phyloP scores from a whole-genome alignment of 2,888 invertebrate genomes.

The Aspidiotus destructor region DNA sequence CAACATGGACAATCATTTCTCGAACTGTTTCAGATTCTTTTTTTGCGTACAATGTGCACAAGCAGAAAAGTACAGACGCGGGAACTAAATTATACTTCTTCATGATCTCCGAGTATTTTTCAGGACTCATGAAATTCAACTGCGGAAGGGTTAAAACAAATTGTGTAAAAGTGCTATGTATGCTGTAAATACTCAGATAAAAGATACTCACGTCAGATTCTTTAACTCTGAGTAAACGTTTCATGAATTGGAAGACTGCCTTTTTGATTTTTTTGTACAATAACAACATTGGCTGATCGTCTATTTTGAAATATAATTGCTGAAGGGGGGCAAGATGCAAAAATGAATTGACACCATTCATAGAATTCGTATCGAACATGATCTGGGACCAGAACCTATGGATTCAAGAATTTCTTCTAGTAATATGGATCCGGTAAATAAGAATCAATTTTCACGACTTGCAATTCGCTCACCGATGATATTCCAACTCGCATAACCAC shows the following conservation, averaged over 20 bases:
- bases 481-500: conserved; percentile 21
- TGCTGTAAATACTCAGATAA: background rate
- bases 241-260: conserved; percentile 20
- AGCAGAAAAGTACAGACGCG: conserved; percentile 10
- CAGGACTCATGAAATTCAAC: conserved; percentile 15
- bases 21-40: conserved; percentile 8
- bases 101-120: conserved; percentile 14
- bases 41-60: conserved; percentile 11
- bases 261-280: conserved; percentile 20
- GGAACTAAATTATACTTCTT: conserved; percentile 9
- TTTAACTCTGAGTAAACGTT: conserved; percentile 12
- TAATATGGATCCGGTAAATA: background rate
- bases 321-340: conserved; percentile 19
- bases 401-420: background rate
- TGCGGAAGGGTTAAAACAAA: background rate
- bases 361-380: conserved; percentile 12
- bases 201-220: conserved; percentile 18
- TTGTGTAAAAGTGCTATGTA: background rate
- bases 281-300: conserved; percentile 13
- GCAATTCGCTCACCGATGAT: conserved; percentile 14
- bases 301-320: conserved; percentile 13
- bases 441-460: background rate
- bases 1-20: conserved; percentile 8
- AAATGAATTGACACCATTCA: conserved; percentile 17
- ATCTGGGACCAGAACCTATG: conserved; percentile 25